Conservation (phyloP, 2,888 invertebrate genomes). For the Cephus pygmeus region DNA sequence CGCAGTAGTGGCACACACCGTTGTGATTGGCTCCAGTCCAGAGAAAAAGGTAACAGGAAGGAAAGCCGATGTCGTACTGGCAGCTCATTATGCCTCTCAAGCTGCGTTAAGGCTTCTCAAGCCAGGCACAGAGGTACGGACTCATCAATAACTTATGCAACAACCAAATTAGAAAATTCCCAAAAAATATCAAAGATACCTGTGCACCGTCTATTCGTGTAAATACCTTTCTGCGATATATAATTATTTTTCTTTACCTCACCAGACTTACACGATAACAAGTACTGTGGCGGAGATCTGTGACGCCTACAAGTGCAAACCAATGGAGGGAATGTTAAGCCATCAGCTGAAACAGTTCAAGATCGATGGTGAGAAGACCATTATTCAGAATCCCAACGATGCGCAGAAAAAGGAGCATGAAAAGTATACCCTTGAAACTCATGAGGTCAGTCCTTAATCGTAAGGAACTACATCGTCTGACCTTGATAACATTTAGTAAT, state of each 20-base stretch:
- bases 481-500: background rate
- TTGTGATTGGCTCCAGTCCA: slow-evolving; percentile 84
- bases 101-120: slow-evolving; percentile 93
- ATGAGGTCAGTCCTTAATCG: slow-evolving; percentile 75
- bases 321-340: slow-evolving; percentile 95
- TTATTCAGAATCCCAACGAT: slow-evolving; percentile 97
- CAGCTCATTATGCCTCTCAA: slow-evolving; percentile 95
- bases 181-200: background rate
- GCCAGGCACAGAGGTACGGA: slow-evolving; percentile 86
- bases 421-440: slow-evolving; percentile 93
- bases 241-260: slow-evolving; percentile 26
- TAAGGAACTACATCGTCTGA: background rate
- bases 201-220: slow-evolving; percentile 6
- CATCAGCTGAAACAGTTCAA: slow-evolving; percentile 96
- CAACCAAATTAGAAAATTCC: background rate
- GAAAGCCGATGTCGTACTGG: slow-evolving; percentile 94
- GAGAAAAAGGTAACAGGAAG: slow-evolving; percentile 85
- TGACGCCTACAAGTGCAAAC: slow-evolving; percentile 94
- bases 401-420: slow-evolving; percentile 97
- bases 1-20: slow-evolving; percentile 96
- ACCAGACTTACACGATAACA: slow-evolving; percentile 89
- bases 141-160: background rate
- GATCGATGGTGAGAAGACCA: slow-evolving; percentile 98
- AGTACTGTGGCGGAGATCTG: slow-evolving; percentile 93
- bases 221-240: background rate